A percentile compares a stretch with the other conserved stretches of the same genome.
phyloP scores from a whole-genome alignment of 2,113 vertebrate species.

The Alexandromys fortis region DNA sequence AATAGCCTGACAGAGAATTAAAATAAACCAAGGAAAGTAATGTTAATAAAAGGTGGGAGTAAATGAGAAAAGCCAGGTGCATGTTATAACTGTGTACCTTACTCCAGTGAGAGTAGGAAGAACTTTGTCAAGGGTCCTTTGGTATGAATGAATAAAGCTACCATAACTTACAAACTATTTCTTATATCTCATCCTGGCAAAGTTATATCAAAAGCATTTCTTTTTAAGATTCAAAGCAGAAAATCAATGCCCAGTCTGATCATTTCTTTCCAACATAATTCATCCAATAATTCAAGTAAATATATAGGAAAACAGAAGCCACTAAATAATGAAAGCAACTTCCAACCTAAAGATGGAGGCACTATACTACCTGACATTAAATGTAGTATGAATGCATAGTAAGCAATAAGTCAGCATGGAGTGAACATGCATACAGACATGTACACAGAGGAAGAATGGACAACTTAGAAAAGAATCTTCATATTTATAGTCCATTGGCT shows the following conservation, averaged over 20 bases:
- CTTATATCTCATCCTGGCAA: not conserved
- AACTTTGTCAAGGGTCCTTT: not conserved
- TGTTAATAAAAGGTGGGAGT: not conserved
- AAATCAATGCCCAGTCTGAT: not conserved
- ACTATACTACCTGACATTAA: not conserved
- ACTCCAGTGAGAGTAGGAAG: not conserved
- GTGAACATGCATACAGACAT: not conserved
- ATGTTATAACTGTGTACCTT: too few relatives aligned
- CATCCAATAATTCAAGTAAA: not conserved
- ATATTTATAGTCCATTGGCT: not conserved
- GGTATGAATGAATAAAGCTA: not conserved
- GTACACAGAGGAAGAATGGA: not conserved
- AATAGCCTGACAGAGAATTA: not conserved
- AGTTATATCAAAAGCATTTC: not conserved
- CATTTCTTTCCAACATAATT: not conserved
- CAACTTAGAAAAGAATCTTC: not conserved
- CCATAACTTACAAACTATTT: not conserved
- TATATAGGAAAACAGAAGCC: not conserved
- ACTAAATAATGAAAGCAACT: not conserved
- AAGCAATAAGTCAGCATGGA: not conserved
- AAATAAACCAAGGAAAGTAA: not conserved
- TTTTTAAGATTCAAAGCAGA: not conserved
- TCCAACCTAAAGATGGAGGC: not conserved
- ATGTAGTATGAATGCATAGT: not conserved
- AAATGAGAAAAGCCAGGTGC: not conserved